Conservation (phyloP, 2,113 vertebrate species). For the Centropristis striata region DNA sequence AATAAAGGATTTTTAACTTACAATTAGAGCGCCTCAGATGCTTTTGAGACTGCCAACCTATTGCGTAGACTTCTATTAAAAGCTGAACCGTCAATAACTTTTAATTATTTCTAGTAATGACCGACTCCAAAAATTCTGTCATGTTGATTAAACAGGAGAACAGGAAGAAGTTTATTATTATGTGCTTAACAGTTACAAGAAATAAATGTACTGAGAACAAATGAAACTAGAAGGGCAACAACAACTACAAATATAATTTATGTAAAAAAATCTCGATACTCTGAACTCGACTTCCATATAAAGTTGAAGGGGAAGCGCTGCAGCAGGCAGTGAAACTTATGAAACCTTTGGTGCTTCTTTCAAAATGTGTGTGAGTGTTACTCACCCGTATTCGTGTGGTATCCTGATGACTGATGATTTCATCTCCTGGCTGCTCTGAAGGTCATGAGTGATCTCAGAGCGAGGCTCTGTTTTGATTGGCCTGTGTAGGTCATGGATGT, state of each 20-base stretch:
- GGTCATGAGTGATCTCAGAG: constrained; percentile 76
- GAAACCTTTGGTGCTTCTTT: constrained; percentile 18
- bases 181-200: neutral
- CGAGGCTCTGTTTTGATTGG: constrained; percentile 92
- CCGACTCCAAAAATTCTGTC: too few relatives aligned
- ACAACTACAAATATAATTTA: too few relatives aligned
- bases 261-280: too few relatives aligned
- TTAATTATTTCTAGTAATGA: too few relatives aligned
- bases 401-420: constrained; percentile 91
- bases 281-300: constrained; percentile 10
- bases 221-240: too few relatives aligned
- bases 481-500: constrained; percentile 88
- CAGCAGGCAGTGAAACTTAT: constrained; percentile 6
- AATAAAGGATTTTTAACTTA: too few relatives aligned
- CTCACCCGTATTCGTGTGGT: constrained; percentile 88
- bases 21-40: too few relatives aligned
- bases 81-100: too few relatives aligned
- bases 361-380: constrained; percentile 42
- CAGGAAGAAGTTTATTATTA: too few relatives aligned
- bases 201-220: neutral
- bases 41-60: too few relatives aligned
- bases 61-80: too few relatives aligned
- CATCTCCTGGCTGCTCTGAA: constrained; percentile 89
- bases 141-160: too few relatives aligned
- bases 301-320: constrained; percentile 37